Evolutionary conservation across 2,797 vertebrate genomes (phyloP).

Genomic region (Hemibagrus guttatus): DNA sequence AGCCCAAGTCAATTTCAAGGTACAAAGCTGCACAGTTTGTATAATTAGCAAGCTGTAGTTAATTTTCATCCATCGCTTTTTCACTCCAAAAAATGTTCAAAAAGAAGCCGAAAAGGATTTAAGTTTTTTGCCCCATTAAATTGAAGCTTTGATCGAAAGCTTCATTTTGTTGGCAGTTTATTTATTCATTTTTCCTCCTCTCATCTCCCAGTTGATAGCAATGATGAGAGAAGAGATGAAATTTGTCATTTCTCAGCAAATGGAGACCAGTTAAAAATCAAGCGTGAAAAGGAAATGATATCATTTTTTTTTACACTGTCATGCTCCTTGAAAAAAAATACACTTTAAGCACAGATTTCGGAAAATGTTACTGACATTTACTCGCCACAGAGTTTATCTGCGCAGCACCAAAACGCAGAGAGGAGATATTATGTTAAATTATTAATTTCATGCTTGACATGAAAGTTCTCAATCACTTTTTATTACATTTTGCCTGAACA

Average conservation of each 20-base stretch:
- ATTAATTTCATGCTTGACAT: constrained; percentile 55
- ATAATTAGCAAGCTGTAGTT: constrained; percentile 67
- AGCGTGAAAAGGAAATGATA: constrained; percentile 51
- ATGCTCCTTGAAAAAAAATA: constrained; percentile 58
- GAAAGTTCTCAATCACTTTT: constrained; percentile 40
- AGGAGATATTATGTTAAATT: constrained; percentile 45
- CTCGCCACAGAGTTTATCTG: constrained; percentile 47
- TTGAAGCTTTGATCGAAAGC: constrained; percentile 35
- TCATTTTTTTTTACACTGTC: constrained; percentile 44
- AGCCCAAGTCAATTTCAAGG: constrained; percentile 82
- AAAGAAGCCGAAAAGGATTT: constrained; percentile 21
- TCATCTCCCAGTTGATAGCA: constrained; percentile 24
- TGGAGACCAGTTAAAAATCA: constrained; percentile 19
- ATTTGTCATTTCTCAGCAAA: constrained; percentile 27
- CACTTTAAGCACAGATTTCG: constrained; percentile 53
- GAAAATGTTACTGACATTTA: constrained; percentile 50
- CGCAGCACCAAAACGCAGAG: constrained; percentile 32
- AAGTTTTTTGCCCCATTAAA: constrained; percentile 33
- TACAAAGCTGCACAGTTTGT: constrained; percentile 82
- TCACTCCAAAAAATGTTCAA: constrained; percentile 49
- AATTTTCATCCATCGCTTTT: constrained; percentile 60
- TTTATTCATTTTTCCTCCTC: constrained; percentile 26
- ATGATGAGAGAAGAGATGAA: constrained; percentile 38
- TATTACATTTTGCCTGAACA: constrained; percentile 30
- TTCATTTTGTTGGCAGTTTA: constrained; percentile 21